phyloP scores from a whole-genome alignment of 2,888 invertebrate species.

The Platynereis dumerilii region DNA sequence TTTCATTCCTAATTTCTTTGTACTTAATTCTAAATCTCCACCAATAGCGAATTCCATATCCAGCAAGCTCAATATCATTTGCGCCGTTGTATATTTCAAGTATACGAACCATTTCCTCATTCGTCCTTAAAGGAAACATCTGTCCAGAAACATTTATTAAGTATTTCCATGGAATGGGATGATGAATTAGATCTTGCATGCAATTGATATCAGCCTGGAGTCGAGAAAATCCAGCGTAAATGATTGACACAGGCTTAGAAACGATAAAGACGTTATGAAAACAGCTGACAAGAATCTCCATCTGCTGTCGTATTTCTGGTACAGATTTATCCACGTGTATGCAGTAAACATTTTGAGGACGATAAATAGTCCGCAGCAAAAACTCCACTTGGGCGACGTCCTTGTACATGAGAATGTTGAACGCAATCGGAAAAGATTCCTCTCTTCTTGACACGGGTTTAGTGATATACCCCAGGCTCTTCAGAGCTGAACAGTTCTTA shows the following conservation, averaged over 20 bases:
- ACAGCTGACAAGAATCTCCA: conserved; percentile 12
- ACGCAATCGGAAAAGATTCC: conserved; percentile 52
- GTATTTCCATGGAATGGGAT: conserved; percentile 51
- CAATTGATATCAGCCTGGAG: conserved; percentile 56
- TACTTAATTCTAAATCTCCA: conserved; percentile 37
- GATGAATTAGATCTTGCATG: conserved; percentile 50
- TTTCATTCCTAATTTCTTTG: conserved; percentile 32
- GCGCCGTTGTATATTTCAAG: conserved; percentile 58
- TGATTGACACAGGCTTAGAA: conserved; percentile 50
- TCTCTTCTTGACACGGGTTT: conserved; percentile 38
- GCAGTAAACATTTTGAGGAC: conserved; percentile 59
- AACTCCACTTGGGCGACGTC: conserved; percentile 50
- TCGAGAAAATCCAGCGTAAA: conserved; percentile 56
- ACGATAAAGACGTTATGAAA: conserved; percentile 53
- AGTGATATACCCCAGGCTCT: conserved; percentile 25
- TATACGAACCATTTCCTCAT: conserved; percentile 58
- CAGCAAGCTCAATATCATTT: conserved; percentile 61
- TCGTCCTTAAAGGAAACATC: conserved; percentile 59
- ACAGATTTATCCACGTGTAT: conserved; percentile 54
- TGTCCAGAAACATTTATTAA: conserved; percentile 61
- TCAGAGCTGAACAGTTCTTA: background rate
- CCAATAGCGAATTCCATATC: conserved; percentile 40
- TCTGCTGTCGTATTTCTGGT: background rate
- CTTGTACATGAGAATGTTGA: conserved; percentile 51
- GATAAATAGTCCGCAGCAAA: conserved; percentile 52